A percentile compares a stretch with the other conserved stretches of the same genome.
Evolutionary conservation across 2,888 invertebrate species (phyloP).

Genomic region (Sympetrum striolatum): DNA sequence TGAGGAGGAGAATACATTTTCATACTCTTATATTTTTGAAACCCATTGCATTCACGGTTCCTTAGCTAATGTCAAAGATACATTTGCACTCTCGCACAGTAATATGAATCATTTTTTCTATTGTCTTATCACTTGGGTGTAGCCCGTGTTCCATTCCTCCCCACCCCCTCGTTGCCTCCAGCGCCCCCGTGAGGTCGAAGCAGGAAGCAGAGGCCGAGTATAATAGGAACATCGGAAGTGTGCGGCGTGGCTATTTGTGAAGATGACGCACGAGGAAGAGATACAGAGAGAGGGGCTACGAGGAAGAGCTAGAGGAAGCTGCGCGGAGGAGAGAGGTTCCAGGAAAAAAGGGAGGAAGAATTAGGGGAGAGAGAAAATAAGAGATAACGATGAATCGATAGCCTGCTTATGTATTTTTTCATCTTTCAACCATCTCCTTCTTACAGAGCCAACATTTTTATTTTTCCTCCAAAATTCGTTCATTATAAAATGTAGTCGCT

Average conservation of each 20-base stretch:
- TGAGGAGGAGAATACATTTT: too few relatives aligned
- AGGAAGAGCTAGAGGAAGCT: not conserved
- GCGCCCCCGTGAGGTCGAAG: slow-evolving; percentile 12
- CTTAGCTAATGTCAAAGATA: too few relatives aligned
- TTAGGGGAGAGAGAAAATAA: not conserved
- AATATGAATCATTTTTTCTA: too few relatives aligned
- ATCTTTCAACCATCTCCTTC: not conserved
- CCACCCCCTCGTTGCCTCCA: not conserved
- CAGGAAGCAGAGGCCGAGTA: slow-evolving; percentile 24
- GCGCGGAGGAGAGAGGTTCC: not conserved
- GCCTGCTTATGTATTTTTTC: not conserved
- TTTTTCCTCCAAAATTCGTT: not conserved
- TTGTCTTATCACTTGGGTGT: too few relatives aligned
- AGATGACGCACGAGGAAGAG: slow-evolving; percentile 34
- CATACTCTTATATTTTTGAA: too few relatives aligned
- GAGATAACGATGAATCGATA: not conserved
- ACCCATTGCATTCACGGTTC: too few relatives aligned
- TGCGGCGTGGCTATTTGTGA: slow-evolving; percentile 17
- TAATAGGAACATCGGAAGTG: slow-evolving; percentile 45
- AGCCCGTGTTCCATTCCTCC: too few relatives aligned
- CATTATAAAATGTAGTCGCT: not conserved
- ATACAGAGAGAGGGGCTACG: not conserved
- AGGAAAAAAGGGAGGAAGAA: not conserved
- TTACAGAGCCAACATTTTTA: not conserved
- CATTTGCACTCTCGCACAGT: too few relatives aligned